These are phyloP conservation scores for Tetragonisca angustula DNA, from an alignment of 2,888 invertebrate species.

Conservation along the genomic window DNA sequence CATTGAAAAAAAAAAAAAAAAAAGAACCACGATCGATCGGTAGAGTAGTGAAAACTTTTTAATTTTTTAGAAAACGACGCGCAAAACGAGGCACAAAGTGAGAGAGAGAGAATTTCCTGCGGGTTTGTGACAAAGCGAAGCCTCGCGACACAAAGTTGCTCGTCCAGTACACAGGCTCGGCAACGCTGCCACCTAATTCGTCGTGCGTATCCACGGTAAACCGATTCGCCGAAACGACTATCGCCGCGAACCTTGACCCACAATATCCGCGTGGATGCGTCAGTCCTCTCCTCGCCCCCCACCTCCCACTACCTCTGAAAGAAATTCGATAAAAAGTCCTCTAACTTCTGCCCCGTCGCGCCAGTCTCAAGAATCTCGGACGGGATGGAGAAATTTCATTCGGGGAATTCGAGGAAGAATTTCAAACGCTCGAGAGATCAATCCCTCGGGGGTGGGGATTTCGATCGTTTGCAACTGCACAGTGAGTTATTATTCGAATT, in stretches of 20 bases:
- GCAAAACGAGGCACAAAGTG: too few species aligned
- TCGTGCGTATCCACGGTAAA: conserved; percentile 55
- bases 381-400: too few species aligned
- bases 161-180: background rate
- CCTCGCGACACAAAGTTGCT: background rate
- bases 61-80: background rate
- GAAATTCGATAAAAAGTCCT: conserved; percentile 39
- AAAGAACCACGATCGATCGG: background rate
- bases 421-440: too few species aligned
- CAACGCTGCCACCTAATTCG: conserved; percentile 48
- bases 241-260: conserved; percentile 77
- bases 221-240: conserved; percentile 70
- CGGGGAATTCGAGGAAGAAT: too few species aligned
- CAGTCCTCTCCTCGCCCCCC: conserved; percentile 42
- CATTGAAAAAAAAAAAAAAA: too few species aligned
- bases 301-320: background rate
- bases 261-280: conserved; percentile 70
- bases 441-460: background rate
- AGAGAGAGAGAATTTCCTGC: background rate
- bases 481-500: too few species aligned
- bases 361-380: background rate
- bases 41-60: too few species aligned
- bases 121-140: background rate
- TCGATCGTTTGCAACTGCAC: background rate
- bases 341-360: conserved; percentile 30